phyloP scores from a whole-genome alignment of 2,888 invertebrate species.

The Synanthedon myopaeformis region DNA sequence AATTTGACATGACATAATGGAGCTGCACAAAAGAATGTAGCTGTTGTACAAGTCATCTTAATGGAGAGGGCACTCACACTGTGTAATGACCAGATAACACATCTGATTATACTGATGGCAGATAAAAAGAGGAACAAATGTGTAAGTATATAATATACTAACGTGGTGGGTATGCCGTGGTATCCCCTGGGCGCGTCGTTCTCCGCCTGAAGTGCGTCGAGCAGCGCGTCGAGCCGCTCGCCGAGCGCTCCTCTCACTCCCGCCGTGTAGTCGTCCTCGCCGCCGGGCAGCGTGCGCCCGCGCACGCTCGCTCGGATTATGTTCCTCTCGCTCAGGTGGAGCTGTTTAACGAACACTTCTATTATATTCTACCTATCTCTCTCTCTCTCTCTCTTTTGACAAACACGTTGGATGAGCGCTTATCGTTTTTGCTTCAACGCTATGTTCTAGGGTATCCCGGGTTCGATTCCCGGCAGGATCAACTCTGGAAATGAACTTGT shows the following conservation, averaged over 20 bases:
- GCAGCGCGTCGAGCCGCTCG: constrained; percentile 75
- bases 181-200: constrained; percentile 66
- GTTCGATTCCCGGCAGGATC: not conserved
- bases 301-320: constrained; percentile 71
- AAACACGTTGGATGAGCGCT: not conserved
- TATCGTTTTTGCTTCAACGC: too few relatives aligned
- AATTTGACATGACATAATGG: too few relatives aligned
- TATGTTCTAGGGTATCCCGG: not conserved
- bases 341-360: constrained; percentile 38
- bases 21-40: too few relatives aligned
- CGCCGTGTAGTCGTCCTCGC: constrained; percentile 74
- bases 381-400: not conserved
- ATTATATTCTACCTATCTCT: not conserved
- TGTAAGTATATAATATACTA: not conserved
- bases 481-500: too few relatives aligned
- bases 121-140: not conserved
- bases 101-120: not conserved
- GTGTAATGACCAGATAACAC: too few relatives aligned
- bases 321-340: constrained; percentile 80
- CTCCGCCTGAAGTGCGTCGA: constrained; percentile 75
- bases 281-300: constrained; percentile 65
- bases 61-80: too few relatives aligned
- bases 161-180: constrained; percentile 72
- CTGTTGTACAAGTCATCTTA: too few relatives aligned
- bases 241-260: constrained; percentile 75